phyloP scores from a whole-genome alignment of 2,797 vertebrate species.

The Chiloscyllium punctatum region DNA sequence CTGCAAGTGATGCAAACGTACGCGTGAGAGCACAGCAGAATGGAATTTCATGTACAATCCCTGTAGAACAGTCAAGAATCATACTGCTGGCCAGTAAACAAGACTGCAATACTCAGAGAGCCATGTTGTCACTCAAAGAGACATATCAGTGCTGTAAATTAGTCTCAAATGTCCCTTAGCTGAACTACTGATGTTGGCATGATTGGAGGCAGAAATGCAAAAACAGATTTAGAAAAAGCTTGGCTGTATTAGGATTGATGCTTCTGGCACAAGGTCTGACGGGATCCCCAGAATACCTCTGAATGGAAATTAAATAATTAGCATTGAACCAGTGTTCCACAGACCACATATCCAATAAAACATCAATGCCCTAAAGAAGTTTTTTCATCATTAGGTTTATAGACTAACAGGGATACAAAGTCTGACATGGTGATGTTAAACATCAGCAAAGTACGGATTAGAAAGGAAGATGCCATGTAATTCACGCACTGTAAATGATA shows the following conservation, averaged over 20 bases:
- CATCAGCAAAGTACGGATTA: neutral
- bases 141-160: neutral
- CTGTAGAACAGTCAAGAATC: neutral
- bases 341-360: neutral
- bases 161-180: neutral
- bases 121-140: neutral
- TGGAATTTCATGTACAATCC: neutral
- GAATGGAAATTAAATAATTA: slow-evolving; percentile 1
- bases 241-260: too few species aligned
- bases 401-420: neutral
- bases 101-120: neutral
- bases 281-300: neutral
- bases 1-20: neutral
- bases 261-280: neutral
- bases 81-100: neutral
- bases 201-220: neutral
- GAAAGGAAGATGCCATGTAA: neutral
- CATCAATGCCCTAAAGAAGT: neutral
- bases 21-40: neutral
- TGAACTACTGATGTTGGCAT: neutral
- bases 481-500: neutral
- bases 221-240: neutral
- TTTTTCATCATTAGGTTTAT: neutral
- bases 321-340: neutral
- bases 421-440: neutral